A percentile compares a stretch with the other conserved stretches of the same genome.
These are phyloP conservation scores for Coelopa frigida DNA, from an alignment of 1,140 invertebrate species.

Conservation along the genomic window DNA sequence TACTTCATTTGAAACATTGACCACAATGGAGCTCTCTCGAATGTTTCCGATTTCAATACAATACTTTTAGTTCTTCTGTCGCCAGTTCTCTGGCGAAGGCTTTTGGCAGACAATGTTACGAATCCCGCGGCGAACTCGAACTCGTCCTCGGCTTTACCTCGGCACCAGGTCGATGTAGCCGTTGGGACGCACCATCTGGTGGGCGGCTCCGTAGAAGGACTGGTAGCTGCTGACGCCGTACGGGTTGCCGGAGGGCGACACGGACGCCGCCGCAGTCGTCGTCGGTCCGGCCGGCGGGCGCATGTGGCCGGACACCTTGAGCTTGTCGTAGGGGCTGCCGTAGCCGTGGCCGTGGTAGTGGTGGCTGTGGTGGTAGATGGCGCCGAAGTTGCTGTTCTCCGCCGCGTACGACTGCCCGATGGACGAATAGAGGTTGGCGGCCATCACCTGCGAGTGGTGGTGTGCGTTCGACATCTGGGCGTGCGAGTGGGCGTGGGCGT, in stretches of 20 bases:
- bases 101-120: too few species aligned
- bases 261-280: slow-evolving; percentile 9
- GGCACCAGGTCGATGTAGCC: slow-evolving; percentile 43
- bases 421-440: slow-evolving; percentile 31
- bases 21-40: too few species aligned
- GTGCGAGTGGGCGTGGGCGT: background rate
- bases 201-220: slow-evolving; percentile 32
- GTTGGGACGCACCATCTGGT: slow-evolving; percentile 41
- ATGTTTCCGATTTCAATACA: too few species aligned
- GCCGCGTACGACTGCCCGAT: slow-evolving; percentile 45
- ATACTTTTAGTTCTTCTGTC: too few species aligned
- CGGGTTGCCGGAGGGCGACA: slow-evolving; percentile 6
- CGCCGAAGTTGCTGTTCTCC: slow-evolving; percentile 49
- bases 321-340: slow-evolving; percentile 40
- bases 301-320: slow-evolving; percentile 33
- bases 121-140: too few species aligned
- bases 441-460: slow-evolving; percentile 21
- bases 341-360: slow-evolving; percentile 29
- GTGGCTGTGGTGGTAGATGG: slow-evolving; percentile 47
- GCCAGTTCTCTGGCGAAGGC: too few species aligned
- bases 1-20: too few species aligned
- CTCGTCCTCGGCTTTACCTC: too few species aligned
- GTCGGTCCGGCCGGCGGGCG: slow-evolving; percentile 15
- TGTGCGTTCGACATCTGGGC: slow-evolving; percentile 2
- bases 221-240: slow-evolving; percentile 39